Conservation (phyloP, 2,113 vertebrate species). For the Plecotus auritus region DNA sequence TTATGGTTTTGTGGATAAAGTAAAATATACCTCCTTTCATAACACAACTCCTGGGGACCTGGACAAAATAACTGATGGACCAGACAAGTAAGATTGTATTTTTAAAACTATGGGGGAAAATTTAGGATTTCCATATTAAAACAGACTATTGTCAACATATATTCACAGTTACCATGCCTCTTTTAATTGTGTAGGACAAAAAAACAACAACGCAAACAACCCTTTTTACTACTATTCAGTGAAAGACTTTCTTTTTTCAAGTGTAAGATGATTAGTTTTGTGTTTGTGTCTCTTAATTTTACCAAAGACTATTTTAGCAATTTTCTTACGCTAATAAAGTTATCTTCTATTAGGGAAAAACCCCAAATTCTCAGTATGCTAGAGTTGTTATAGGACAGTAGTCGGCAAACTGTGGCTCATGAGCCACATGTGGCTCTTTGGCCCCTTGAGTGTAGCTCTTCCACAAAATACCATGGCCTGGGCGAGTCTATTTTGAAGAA, state of each 20-base stretch:
- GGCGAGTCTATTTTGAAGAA: too few species aligned
- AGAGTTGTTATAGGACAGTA: not conserved
- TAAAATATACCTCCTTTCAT: conserved; percentile 83
- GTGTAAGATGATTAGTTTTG: not conserved
- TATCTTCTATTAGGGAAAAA: not conserved
- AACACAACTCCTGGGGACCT: conserved; percentile 73
- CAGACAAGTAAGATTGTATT: conserved; percentile 65
- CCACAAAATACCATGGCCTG: too few species aligned
- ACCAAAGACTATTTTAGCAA: not conserved
- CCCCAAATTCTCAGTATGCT: not conserved
- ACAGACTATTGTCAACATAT: not conserved
- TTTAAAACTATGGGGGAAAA: not conserved
- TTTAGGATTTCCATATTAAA: not conserved
- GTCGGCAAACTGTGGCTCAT: too few species aligned
- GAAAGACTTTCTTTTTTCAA: not conserved
- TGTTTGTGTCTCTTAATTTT: not conserved
- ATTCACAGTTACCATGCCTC: not conserved
- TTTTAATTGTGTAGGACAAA: not conserved
- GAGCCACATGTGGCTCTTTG: too few species aligned
- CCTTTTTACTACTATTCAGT: not conserved
- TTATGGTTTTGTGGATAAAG: conserved; percentile 74
- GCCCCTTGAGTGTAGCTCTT: too few species aligned
- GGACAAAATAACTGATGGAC: not conserved
- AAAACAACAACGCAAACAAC: not conserved
- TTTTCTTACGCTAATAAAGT: not conserved